A percentile compares a stretch with the other conserved stretches of the same genome.
These are phyloP conservation scores for western clawed frog (Xenopus tropicalis) DNA, from an alignment of 2,113 vertebrate genomes.

Conservation along the genomic window DNA sequence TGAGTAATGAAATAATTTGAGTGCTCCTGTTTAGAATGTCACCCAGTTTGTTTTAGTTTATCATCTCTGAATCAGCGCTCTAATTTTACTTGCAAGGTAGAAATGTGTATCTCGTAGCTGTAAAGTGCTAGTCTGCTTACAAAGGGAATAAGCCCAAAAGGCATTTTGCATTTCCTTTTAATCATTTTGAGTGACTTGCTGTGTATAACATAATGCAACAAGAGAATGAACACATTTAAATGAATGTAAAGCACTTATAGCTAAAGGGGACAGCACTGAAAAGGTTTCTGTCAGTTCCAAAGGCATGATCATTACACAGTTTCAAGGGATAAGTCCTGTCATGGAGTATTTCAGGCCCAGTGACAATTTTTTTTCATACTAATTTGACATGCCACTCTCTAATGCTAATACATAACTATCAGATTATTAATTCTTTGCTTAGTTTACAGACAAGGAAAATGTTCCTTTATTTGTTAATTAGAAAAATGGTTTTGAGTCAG, in stretches of 20 bases:
- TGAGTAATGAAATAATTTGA: constrained; percentile 64
- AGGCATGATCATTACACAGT: no score
- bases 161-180: constrained; percentile 68
- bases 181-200: constrained; percentile 54
- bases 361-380: no score
- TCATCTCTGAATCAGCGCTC: constrained; percentile 64
- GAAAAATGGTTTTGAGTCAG: no score
- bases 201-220: constrained; percentile 41
- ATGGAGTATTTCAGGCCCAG: no score
- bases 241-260: constrained; percentile 38
- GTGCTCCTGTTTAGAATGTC: constrained; percentile 54
- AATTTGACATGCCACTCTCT: no score
- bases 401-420: no score
- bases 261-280: constrained; percentile 30
- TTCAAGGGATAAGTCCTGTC: no score
- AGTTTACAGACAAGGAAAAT: no score
- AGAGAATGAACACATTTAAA: constrained; percentile 32
- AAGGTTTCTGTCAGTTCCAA: neutral
- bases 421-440: no score
- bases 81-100: constrained; percentile 80
- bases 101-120: constrained; percentile 64
- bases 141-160: constrained; percentile 67
- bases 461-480: no score
- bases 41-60: constrained; percentile 64
- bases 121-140: constrained; percentile 64